phyloP scores from a whole-genome alignment of 2,888 invertebrate species.

The Andrena minutula region DNA sequence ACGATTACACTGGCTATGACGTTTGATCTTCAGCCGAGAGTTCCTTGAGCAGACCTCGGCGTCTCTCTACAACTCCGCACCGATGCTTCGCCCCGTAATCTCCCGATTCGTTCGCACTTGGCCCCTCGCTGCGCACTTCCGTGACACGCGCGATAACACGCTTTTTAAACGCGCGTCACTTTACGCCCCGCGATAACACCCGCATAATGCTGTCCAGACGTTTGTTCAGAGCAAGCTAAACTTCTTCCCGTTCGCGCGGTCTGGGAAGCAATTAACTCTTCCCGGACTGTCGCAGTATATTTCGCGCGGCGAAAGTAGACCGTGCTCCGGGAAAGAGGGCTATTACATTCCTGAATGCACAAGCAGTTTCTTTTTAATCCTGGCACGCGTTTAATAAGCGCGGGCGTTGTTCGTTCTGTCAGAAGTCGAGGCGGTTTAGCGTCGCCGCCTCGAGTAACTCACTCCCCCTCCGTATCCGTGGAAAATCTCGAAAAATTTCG shows the following conservation, averaged over 20 bases:
- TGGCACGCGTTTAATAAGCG: conserved; percentile 58
- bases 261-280: conserved; percentile 30
- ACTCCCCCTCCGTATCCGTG: background rate
- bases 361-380: conserved; percentile 54
- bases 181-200: background rate
- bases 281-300: conserved; percentile 17
- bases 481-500: conserved; percentile 39
- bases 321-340: background rate
- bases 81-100: background rate
- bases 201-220: background rate
- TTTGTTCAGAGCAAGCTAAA: conserved; percentile 1
- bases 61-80: background rate
- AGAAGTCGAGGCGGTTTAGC: conserved; percentile 12
- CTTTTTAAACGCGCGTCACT: background rate
- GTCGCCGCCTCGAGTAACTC: conserved; percentile 23
- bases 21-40: conserved; percentile 50
- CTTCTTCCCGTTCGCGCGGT: background rate
- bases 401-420: conserved; percentile 34
- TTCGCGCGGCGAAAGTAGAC: background rate
- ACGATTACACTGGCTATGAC: conserved; percentile 46
- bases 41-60: conserved; percentile 3
- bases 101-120: background rate
- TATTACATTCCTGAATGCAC: conserved; percentile 41
- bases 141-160: background rate
- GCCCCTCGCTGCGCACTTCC: too few species aligned